Evolutionary conservation across 1,140 invertebrate genomes (phyloP), one percentile per base, ranked within the genome.

Genomic region (Teleogryllus occipitalis): DNA sequence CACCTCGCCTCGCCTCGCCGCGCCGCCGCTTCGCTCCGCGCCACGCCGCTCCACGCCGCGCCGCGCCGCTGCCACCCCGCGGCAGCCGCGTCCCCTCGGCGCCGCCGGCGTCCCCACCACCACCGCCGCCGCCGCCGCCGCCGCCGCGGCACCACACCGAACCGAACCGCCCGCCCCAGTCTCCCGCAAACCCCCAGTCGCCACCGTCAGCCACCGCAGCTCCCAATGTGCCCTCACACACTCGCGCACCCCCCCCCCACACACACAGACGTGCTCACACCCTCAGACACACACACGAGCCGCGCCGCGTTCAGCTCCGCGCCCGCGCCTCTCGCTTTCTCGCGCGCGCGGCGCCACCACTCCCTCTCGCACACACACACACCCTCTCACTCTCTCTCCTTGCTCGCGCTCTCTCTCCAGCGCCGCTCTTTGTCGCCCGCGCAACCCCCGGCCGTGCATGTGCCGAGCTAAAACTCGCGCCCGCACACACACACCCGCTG

Each of bases 121-220:
- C n/a, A 47, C 76, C 76, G 7, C 54, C 27, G 27, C 27, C 27
- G 27, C 27, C 27, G 27, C 27, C 27, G 27, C 27, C 27, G 27
- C 27, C 27, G 27, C 27, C 27, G 27, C 27, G 54, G 54, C 76
- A 77, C 76, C 76, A 77, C 76, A 47, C 14, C 18, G 54, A 65
- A 65, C 54, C 54, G 54, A 65, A 65, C 54, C 54, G 54, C 18
- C 54, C 54, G 54, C 54, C 54, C 54, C 18, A 65, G 10, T 65
- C 54, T 65, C 54, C 54, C 54, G 54, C 54, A 54, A 54, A 78
- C 78, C 78, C 78, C 78, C 65, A 78, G 78, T 65, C 54, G 78
- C 78, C 47, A 21, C 78, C 78, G 78, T 78, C 78, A 78, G 48
- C 78, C 78, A 74, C 78, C 48, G 48, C 72, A 78, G 78, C 78